Evolutionary conservation across 2,797 vertebrate genomes (phyloP), one percentile per base, ranked within the genome.

Genomic region (Spinibarbus caldwelli): DNA sequence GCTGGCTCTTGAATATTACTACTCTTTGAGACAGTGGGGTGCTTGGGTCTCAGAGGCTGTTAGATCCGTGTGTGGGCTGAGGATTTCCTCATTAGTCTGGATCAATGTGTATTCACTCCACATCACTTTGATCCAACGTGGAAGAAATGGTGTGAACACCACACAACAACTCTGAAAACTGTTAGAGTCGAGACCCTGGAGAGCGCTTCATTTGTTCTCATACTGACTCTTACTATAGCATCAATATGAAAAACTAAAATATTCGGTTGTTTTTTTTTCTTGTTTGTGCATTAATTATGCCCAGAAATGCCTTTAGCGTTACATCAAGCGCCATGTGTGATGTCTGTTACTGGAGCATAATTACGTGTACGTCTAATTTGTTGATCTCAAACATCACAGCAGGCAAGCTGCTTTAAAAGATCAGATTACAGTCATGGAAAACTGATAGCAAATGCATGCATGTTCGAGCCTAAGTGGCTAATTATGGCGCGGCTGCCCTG

Each of bases 401-500:
- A 86, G 82, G 83, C 85, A 78, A 84, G 78, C 80, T 83, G 86
- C 84, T 88, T 87, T 82, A 85, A 89, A 89, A 88, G 82, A 89
- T 90, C 89, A 89, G 87, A 90, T 90, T 90, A 88, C 80, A 73
- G 67, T 78, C 70, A 17, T 85, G 86, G 73, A 88, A 85, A 89
- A 86, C 86, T 89, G 86, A 89, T 89, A 88, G 77, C 78, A 82
- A 73, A 88, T 80, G 88, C 85, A 89, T 77, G 88, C 87, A 86
- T 89, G 89, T 89, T 89, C 75, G 34, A 87, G 82, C 86, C 90
- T 87, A 89, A 90, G 89, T 90, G 89, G 88, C 94, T 95, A 95
- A 96, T 95, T 95, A 95, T 91, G 92, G 93, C 91, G 91, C 94
- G 93, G 92, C 89, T 93, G 94, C 92, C 93, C 90, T 89, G 90